phyloP scores from a whole-genome alignment of 2,113 vertebrate species.

The Setophaga petechia region DNA sequence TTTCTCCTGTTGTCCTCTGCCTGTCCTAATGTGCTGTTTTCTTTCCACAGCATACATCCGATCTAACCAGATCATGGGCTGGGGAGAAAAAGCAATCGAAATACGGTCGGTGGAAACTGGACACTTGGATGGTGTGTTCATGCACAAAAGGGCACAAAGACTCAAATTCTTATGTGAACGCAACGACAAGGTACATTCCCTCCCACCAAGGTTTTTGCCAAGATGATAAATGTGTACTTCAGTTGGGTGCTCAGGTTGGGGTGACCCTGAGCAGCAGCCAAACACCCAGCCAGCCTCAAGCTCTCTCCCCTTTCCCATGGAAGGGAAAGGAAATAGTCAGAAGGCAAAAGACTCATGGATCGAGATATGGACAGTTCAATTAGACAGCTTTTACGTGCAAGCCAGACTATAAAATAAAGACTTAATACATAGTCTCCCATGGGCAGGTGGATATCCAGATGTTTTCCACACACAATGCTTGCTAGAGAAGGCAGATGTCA shows the following conservation, averaged over 20 bases:
- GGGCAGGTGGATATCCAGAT: background rate
- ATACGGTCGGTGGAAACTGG: conserved; percentile 98
- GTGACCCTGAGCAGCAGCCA: background rate
- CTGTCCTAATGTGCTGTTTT: background rate
- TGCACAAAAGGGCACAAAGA: conserved; percentile 99
- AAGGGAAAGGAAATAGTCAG: background rate
- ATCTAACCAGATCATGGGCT: conserved; percentile 99
- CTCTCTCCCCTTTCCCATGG: background rate
- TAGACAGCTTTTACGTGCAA: background rate
- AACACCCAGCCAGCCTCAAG: background rate
- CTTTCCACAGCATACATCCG: conserved; percentile 89
- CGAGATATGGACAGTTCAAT: background rate
- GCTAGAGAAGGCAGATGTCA: background rate
- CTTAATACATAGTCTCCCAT: background rate
- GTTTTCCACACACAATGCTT: background rate
- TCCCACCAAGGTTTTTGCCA: background rate
- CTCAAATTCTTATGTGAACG: conserved; percentile 98
- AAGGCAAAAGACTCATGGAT: background rate
- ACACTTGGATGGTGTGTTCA: conserved; percentile 97
- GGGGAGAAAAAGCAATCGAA: conserved; percentile 99
- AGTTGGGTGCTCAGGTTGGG: background rate
- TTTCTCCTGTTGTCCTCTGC: background rate
- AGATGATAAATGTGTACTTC: accelerated
- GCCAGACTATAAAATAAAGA: background rate
- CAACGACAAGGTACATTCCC: conserved; percentile 92